phyloP scores from a whole-genome alignment of 2,888 invertebrate genomes.

The Therioaphis trifolii region DNA sequence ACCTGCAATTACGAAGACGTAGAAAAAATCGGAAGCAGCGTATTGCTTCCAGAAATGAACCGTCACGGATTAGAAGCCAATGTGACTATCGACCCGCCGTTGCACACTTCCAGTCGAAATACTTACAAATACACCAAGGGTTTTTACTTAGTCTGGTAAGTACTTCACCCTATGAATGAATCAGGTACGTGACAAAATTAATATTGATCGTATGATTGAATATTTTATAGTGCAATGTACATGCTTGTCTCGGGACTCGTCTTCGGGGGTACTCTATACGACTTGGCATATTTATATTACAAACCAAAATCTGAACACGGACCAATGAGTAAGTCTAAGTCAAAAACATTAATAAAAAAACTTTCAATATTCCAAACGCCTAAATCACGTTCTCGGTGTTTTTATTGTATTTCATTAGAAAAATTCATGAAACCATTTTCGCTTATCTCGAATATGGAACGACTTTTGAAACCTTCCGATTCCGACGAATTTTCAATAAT shows the following conservation, averaged over 20 bases:
- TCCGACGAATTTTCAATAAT: conserved; percentile 59
- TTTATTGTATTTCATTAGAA: conserved; percentile 28
- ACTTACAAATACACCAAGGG: conserved; percentile 18
- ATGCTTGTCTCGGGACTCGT: neutral
- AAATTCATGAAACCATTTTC: conserved; percentile 59
- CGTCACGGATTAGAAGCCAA: conserved; percentile 41
- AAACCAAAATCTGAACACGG: conserved; percentile 52
- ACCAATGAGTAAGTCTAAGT: conserved; percentile 36
- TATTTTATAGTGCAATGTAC: neutral
- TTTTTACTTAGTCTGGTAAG: conserved; percentile 34
- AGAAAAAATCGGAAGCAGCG: conserved; percentile 34
- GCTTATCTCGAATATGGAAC: conserved; percentile 57
- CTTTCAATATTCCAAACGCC: too few relatives aligned
- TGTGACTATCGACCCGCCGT: conserved; percentile 37
- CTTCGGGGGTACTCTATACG: conserved; percentile 20
- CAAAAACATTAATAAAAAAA: neutral
- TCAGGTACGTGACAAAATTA: neutral
- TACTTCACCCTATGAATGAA: neutral
- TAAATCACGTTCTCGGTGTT: too few relatives aligned
- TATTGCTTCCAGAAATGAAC: conserved; percentile 43
- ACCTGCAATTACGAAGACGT: conserved; percentile 44
- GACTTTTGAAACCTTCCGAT: conserved; percentile 48
- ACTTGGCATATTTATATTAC: conserved; percentile 34
- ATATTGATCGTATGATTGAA: neutral
- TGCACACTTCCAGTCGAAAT: conserved; percentile 48